These are phyloP conservation scores for Monochamus alternatus DNA, from an alignment of 2,888 invertebrate species.

Conservation along the genomic window DNA sequence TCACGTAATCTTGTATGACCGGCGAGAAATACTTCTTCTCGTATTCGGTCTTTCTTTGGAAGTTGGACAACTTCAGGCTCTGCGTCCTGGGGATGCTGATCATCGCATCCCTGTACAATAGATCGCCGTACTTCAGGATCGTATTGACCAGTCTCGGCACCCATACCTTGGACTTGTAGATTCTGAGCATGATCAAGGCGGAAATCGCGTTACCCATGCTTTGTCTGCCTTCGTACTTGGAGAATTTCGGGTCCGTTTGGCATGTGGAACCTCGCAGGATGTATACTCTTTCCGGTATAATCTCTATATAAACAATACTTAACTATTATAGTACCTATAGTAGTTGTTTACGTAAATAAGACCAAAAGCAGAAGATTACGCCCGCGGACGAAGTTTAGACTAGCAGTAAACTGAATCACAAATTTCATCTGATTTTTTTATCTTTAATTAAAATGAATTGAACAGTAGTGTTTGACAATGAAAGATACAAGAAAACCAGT, in stretches of 20 bases:
- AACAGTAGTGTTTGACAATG: too few relatives aligned
- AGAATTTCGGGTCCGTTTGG: conserved; percentile 65
- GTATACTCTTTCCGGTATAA: conserved; percentile 60
- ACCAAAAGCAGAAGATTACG: too few relatives aligned
- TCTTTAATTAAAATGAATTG: too few relatives aligned
- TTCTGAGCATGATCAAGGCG: conserved; percentile 67
- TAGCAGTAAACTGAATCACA: too few relatives aligned
- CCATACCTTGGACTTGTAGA: conserved; percentile 67
- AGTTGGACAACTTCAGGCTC: conserved; percentile 53
- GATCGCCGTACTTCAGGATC: conserved; percentile 66
- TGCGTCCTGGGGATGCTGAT: conserved; percentile 54
- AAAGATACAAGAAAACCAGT: too few relatives aligned
- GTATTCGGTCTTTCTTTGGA: conserved; percentile 60
- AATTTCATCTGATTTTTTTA: too few relatives aligned
- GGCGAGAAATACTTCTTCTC: conserved; percentile 61
- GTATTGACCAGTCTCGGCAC: conserved; percentile 66
- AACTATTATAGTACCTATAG: neutral
- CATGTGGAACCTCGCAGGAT: conserved; percentile 67
- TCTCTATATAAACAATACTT: conserved; percentile 48
- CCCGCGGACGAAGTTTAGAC: too few relatives aligned
- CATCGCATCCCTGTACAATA: conserved; percentile 64
- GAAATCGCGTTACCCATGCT: conserved; percentile 67
- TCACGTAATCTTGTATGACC: conserved; percentile 62
- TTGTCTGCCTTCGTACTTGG: conserved; percentile 63
- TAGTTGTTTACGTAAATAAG: neutral